These are phyloP conservation scores for Cacoxenus indagator DNA, from an alignment of 2,888 invertebrate genomes.

Conservation along the genomic window DNA sequence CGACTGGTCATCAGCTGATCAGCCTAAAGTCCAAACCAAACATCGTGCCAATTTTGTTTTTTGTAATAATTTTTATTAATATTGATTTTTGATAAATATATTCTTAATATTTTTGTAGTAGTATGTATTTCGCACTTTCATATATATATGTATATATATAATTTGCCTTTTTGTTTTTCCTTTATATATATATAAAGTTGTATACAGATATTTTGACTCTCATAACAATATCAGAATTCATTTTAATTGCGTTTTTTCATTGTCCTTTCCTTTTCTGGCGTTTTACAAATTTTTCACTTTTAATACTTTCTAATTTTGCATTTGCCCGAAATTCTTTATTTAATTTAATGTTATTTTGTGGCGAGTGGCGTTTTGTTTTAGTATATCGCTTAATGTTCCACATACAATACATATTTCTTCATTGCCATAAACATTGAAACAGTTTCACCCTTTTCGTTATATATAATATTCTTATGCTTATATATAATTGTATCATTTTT, in stretches of 20 bases:
- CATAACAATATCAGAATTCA: conserved; percentile 22
- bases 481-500: conserved; percentile 42
- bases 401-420: conserved; percentile 25
- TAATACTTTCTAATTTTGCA: conserved; percentile 21
- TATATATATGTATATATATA: conserved; percentile 9
- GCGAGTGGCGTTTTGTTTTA: conserved; percentile 38
- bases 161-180: neutral
- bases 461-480: conserved; percentile 39
- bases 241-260: conserved; percentile 17
- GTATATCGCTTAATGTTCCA: neutral
- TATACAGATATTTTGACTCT: conserved; percentile 19
- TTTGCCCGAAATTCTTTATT: conserved; percentile 9
- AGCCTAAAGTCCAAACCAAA: neutral
- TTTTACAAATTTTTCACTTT: conserved; percentile 19
- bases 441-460: neutral
- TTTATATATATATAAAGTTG: conserved; percentile 22
- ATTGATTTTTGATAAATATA: conserved; percentile 30
- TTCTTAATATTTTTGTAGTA: conserved; percentile 23
- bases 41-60: conserved; percentile 38
- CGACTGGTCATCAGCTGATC: too few relatives aligned
- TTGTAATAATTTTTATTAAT: conserved; percentile 27
- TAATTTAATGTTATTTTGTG: conserved; percentile 52
- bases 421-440: neutral
- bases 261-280: conserved; percentile 10
- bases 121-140: conserved; percentile 6